phyloP scores from a whole-genome alignment of 1,140 invertebrate species.

The Drosophila insularis region DNA sequence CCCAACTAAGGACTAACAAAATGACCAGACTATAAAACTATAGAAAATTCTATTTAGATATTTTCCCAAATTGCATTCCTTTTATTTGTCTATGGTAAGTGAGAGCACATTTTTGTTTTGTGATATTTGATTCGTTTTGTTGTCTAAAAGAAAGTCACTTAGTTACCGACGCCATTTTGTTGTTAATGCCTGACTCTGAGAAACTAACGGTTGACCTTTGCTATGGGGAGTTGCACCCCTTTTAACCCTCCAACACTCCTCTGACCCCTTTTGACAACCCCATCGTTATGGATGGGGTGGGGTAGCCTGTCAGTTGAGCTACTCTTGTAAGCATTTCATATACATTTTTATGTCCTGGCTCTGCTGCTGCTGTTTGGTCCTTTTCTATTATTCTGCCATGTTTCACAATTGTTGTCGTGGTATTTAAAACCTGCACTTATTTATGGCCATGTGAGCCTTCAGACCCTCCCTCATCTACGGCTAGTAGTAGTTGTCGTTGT shows the following conservation, averaged over 20 bases:
- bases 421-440: conserved; percentile 80
- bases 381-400: conserved; percentile 79
- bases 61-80: background rate
- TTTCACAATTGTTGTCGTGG: conserved; percentile 78
- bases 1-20: background rate
- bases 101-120: background rate
- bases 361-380: conserved; percentile 30
- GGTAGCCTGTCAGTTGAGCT: conserved; percentile 23
- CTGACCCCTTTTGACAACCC: background rate
- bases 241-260: background rate
- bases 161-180: conserved; percentile 5
- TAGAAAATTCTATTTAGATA: background rate
- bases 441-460: conserved; percentile 68
- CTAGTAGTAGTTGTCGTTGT: conserved; percentile 48
- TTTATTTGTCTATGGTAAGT: background rate
- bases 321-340: conserved; percentile 46
- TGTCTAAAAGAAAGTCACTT: background rate
- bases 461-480: background rate
- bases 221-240: conserved; percentile 10
- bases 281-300: background rate
- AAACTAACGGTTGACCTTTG: conserved; percentile 41
- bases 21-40: background rate
- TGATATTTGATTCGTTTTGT: conserved; percentile 1
- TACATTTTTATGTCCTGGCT: conserved; percentile 28
- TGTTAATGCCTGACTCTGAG: background rate